Conservation (phyloP, 2,888 invertebrate genomes). For the Argyresthia albistria region DNA sequence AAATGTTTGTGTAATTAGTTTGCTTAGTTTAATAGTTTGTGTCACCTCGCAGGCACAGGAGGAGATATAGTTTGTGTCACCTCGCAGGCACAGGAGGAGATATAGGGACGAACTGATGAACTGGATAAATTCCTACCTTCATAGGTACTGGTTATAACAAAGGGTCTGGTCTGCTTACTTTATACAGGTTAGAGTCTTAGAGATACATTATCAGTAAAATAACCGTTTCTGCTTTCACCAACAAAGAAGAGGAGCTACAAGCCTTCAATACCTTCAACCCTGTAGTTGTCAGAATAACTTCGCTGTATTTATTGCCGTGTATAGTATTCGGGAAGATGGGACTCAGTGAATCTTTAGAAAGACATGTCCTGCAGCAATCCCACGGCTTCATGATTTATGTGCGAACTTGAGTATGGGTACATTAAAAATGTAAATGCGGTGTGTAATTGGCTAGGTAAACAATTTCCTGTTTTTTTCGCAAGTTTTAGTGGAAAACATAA, state of each 20-base stretch:
- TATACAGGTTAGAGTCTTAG: neutral
- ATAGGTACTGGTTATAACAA: no score
- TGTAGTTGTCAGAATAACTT: conserved; percentile 27
- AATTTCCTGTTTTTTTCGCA: no score
- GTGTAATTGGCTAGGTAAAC: neutral
- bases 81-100: no score
- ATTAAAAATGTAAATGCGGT: neutral
- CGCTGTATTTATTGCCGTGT: conserved; percentile 35
- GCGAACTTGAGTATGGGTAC: neutral
- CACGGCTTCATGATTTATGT: conserved; percentile 21
- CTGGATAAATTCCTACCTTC: no score
- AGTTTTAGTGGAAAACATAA: no score
- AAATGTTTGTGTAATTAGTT: no score
- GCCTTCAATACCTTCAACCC: conserved; percentile 35
- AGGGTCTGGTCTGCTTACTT: no score
- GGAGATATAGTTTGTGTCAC: no score
- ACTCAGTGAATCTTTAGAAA: conserved; percentile 27
- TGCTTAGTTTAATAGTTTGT: no score
- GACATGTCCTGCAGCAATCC: conserved; percentile 47
- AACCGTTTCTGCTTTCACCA: neutral
- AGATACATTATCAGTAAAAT: neutral
- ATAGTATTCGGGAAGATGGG: conserved; percentile 29
- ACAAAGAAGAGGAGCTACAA: no score
- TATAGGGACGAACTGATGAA: no score
- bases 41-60: no score